phyloP scores from a whole-genome alignment of 92 coral and sea anemone species.

The Porites rus region DNA sequence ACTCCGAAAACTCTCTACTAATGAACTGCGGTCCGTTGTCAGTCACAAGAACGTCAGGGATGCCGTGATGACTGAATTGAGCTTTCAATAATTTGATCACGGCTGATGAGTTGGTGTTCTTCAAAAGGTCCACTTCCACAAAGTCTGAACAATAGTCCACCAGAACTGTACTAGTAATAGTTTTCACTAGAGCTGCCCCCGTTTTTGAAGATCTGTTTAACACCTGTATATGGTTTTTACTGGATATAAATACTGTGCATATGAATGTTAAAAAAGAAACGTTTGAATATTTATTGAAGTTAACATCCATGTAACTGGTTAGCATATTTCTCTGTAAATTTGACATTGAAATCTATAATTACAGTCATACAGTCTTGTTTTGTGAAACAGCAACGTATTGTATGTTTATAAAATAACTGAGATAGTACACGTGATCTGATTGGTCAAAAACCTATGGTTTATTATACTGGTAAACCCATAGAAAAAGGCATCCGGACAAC shows the following conservation, averaged over 20 bases:
- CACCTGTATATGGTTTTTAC: slow-evolving; percentile 12
- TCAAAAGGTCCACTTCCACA: slow-evolving; percentile 59
- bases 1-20: slow-evolving; percentile 51
- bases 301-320: slow-evolving; percentile 39
- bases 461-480: no score
- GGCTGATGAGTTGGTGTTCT: slow-evolving; percentile 51
- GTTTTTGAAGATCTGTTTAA: slow-evolving; percentile 15
- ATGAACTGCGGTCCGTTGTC: slow-evolving; percentile 61
- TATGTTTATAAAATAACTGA: no score
- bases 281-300: slow-evolving; percentile 38
- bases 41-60: slow-evolving; percentile 65
- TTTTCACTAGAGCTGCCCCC: slow-evolving; percentile 21
- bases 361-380: slow-evolving; percentile 12
- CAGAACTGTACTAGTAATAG: slow-evolving; percentile 36
- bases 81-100: slow-evolving; percentile 54
- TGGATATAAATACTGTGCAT: slow-evolving; percentile 21
- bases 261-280: slow-evolving; percentile 19
- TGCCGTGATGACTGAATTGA: slow-evolving; percentile 68
- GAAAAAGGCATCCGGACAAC: no score
- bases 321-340: slow-evolving; percentile 31
- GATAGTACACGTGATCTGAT: no score
- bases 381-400: slow-evolving; percentile 32
- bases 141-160: slow-evolving; percentile 68
- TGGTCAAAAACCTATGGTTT: no score
- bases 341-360: slow-evolving; percentile 32